Evolutionary conservation across 2,888 invertebrate genomes (phyloP).

Genomic region (Sylvicola fuscatus): DNA sequence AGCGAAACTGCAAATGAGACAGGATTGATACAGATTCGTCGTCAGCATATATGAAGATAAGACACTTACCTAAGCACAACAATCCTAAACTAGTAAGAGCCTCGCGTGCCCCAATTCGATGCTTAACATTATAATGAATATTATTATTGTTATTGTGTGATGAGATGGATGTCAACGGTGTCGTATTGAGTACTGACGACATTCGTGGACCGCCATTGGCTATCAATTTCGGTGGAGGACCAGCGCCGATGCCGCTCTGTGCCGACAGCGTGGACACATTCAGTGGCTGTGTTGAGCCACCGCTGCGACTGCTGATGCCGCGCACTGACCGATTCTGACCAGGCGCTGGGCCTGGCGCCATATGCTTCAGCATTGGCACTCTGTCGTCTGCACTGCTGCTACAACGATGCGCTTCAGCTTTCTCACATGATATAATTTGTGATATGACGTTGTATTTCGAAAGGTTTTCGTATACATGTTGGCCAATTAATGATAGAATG

Average conservation of each 20-base stretch:
- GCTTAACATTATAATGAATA: constrained; percentile 16
- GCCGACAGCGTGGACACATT: constrained; percentile 39
- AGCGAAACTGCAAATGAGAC: constrained; percentile 50
- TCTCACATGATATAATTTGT: too few species aligned
- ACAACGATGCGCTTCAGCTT: too few species aligned
- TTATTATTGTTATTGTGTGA: constrained; percentile 15
- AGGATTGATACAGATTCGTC: too few species aligned
- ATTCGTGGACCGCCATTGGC: constrained; percentile 23
- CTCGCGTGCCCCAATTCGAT: constrained; percentile 46
- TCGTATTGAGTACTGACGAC: constrained; percentile 17
- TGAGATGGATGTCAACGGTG: constrained; percentile 15
- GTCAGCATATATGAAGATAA: too few species aligned
- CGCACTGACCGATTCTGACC: constrained; percentile 16
- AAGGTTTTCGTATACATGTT: too few species aligned
- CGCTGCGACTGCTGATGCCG: constrained; percentile 12
- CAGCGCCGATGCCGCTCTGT: not conserved
- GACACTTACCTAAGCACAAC: constrained; percentile 46
- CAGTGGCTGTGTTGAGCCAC: constrained; percentile 34
- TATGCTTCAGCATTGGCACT: constrained; percentile 15
- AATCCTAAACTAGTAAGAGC: constrained; percentile 70
- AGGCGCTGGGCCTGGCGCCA: constrained; percentile 18
- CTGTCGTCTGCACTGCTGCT: not conserved
- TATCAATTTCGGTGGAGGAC: constrained; percentile 10
- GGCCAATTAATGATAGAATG: too few species aligned
- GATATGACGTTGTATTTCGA: too few species aligned